Conservation (phyloP, 2,113 vertebrate genomes). For the Chloropsis hardwickii region DNA sequence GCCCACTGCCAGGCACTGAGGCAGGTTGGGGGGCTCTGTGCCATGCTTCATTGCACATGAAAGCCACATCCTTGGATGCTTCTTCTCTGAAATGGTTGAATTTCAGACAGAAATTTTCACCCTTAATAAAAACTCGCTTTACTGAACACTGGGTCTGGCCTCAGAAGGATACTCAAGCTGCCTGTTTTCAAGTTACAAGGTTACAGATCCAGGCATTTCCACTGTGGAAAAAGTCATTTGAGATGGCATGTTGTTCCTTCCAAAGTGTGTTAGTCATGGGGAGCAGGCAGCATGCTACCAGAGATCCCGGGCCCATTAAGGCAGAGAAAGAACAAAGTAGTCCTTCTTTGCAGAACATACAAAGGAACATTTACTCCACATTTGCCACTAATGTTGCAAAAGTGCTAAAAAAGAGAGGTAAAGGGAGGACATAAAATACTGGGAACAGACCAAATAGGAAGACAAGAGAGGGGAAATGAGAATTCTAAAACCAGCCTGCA, state of each 20-base stretch:
- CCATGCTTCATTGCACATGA: neutral
- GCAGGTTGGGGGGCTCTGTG: neutral
- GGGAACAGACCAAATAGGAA: neutral
- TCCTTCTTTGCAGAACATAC: constrained; percentile 11
- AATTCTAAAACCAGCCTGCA: neutral
- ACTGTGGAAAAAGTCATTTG: constrained; percentile 54
- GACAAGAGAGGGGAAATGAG: neutral
- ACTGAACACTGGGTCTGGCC: neutral
- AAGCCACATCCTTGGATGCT: constrained; percentile 3
- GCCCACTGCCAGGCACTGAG: neutral
- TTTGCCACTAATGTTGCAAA: neutral
- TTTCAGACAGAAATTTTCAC: constrained; percentile 24
- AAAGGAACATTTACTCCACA: neutral
- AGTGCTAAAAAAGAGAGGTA: neutral
- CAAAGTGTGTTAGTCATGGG: constrained; percentile 52
- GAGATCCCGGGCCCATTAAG: neutral
- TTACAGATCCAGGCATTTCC: constrained; percentile 36
- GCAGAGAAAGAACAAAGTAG: constrained; percentile 29
- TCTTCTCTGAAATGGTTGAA: neutral
- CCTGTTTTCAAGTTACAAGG: neutral
- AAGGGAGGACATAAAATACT: neutral
- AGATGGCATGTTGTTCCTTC: constrained; percentile 22
- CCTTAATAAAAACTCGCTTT: constrained; percentile 14
- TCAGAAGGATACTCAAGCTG: neutral
- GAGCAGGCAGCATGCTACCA: neutral